A percentile compares a stretch with the other conserved stretches of the same genome.
phyloP scores from a whole-genome alignment of 2,113 vertebrate genomes.

The Theristicus caerulescens region DNA sequence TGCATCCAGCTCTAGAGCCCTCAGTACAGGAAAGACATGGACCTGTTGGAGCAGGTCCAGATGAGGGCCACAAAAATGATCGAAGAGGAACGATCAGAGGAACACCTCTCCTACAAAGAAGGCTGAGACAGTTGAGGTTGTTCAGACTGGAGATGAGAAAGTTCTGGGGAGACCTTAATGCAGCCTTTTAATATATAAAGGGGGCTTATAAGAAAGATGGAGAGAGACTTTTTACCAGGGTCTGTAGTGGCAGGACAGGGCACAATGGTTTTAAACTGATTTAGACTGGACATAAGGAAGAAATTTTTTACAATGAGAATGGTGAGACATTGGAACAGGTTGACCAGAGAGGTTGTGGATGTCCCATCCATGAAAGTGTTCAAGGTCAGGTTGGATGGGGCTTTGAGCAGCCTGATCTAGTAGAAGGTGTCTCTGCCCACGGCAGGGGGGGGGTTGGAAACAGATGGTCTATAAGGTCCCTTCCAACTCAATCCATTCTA shows the following conservation, averaged over 20 bases:
- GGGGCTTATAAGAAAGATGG: background rate
- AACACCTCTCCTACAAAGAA: background rate
- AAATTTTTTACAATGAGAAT: background rate
- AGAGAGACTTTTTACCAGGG: background rate
- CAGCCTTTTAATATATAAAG: background rate
- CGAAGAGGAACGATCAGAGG: background rate
- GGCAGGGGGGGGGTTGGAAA: fast-evolving
- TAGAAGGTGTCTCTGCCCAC: background rate
- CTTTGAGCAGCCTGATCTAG: background rate
- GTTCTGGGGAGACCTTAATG: background rate
- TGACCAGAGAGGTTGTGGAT: background rate
- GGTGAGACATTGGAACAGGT: background rate
- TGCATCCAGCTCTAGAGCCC: background rate
- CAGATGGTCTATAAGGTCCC: background rate
- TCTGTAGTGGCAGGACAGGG: background rate
- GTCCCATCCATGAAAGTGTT: background rate
- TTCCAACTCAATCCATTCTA: background rate
- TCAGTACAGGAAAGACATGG: background rate
- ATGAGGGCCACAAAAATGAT: background rate
- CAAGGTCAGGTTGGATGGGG: background rate
- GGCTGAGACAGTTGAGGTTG: background rate
- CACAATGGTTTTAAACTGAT: background rate
- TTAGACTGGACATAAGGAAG: background rate
- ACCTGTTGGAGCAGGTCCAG: background rate
- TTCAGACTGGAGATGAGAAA: background rate